Percentiles rank a stretch among this genome's conserved stretches.
Evolutionary conservation across 2,797 vertebrate genomes (phyloP).

Genomic region (Petrocephalus sullivani): DNA sequence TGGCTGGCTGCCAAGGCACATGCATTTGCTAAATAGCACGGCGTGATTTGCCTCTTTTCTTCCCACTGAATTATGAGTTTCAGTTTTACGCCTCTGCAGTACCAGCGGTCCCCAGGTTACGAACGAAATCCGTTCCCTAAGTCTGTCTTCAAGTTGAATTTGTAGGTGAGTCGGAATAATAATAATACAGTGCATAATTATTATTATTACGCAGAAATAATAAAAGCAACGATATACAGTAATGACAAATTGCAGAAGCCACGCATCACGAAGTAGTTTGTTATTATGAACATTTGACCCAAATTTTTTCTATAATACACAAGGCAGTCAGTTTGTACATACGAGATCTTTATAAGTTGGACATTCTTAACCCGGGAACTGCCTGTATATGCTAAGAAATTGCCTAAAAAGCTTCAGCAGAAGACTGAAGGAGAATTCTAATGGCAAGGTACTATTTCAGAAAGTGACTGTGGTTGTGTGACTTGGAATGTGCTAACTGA

Average conservation of each 20-base stretch:
- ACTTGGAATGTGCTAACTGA: not conserved
- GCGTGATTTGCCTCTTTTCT: not conserved
- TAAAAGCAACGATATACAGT: not conserved
- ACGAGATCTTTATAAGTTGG: not conserved
- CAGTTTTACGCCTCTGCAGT: not conserved
- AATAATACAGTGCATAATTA: not conserved
- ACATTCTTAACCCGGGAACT: not conserved
- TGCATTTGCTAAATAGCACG: not conserved
- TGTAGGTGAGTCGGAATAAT: not conserved
- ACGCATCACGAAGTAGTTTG: not conserved
- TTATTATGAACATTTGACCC: not conserved
- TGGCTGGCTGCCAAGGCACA: not conserved
- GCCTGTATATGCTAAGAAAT: not conserved
- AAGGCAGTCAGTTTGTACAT: not conserved
- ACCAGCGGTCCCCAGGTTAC: not conserved
- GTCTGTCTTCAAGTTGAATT: not conserved
- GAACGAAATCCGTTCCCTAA: not conserved
- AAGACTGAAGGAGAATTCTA: not conserved
- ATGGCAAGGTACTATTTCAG: not conserved
- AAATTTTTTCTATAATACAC: not conserved
- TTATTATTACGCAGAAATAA: not conserved
- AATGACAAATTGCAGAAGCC: not conserved
- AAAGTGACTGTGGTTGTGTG: not conserved
- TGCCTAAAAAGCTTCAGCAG: not conserved
- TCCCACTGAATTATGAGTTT: not conserved